Conservation (phyloP, 2,113 vertebrate genomes). For the Cebus imitator region DNA sequence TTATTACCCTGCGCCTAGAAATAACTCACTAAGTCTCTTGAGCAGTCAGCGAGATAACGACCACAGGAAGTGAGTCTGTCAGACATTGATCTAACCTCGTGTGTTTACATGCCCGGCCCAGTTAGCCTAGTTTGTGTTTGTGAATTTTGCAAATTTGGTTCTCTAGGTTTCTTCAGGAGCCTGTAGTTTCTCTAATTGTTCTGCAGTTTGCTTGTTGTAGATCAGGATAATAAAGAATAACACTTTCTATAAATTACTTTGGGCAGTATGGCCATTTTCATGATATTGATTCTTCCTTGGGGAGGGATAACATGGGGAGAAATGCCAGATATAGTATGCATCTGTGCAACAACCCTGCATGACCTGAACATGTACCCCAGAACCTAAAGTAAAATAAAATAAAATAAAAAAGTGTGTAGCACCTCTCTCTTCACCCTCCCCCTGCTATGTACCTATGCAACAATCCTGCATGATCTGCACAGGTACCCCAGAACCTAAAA, state of each 20-base stretch:
- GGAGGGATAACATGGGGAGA: no score
- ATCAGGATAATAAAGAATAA: background rate
- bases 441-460: no score
- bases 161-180: background rate
- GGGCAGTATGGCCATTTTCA: no score
- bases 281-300: no score
- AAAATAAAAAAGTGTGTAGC: background rate
- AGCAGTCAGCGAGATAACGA: background rate
- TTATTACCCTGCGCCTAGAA: background rate
- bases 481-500: no score
- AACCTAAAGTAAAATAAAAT: no score
- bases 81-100: background rate
- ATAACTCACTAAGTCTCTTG: background rate
- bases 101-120: background rate
- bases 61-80: background rate
- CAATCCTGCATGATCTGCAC: no score
- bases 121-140: background rate
- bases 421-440: no score
- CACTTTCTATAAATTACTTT: no score
- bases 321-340: no score
- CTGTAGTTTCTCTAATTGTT: background rate
- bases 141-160: background rate
- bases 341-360: no score
- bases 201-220: background rate
- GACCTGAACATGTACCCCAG: no score